Percentiles rank a stretch among this genome's conserved stretches.
phyloP scores from a whole-genome alignment of 2,888 invertebrate species.

The Macrosiphum euphorbiae region DNA sequence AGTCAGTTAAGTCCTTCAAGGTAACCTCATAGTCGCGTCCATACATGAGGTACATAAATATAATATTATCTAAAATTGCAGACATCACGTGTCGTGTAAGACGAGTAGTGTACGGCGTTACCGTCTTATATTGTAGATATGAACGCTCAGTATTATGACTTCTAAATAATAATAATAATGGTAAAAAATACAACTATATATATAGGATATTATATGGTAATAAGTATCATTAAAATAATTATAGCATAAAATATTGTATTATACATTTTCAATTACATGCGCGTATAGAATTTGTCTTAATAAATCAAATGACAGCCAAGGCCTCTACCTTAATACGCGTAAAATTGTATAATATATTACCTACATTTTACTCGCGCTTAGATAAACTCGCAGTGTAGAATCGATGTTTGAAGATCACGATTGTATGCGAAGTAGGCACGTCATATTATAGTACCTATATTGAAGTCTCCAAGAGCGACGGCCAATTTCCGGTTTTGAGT shows the following conservation, averaged over 20 bases:
- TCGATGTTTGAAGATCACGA: constrained; percentile 5
- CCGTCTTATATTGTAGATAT: not conserved
- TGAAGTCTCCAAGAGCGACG: not conserved
- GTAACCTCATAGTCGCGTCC: not conserved
- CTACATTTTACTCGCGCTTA: not conserved
- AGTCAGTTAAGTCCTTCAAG: not conserved
- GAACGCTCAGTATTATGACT: constrained; percentile 1
- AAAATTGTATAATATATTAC: not conserved
- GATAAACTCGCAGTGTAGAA: not conserved
- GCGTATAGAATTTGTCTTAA: not conserved
- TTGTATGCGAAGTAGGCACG: not conserved
- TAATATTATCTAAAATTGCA: not conserved
- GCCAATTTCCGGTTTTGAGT: constrained; percentile 1
- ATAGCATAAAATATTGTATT: not conserved
- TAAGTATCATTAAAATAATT: constrained; percentile 34
- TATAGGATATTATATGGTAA: not conserved
- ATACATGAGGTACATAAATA: not conserved
- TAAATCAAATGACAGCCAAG: not conserved
- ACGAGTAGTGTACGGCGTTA: constrained; percentile 19
- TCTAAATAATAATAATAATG: not conserved
- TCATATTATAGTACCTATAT: not conserved
- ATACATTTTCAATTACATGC: not conserved
- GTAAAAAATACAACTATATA: not conserved
- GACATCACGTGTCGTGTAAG: constrained; percentile 18
- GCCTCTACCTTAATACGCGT: not conserved